Evolutionary conservation across 1,140 invertebrate genomes (phyloP), one percentile per base, ranked within the genome.

Genomic region (Bombus affinis): DNA sequence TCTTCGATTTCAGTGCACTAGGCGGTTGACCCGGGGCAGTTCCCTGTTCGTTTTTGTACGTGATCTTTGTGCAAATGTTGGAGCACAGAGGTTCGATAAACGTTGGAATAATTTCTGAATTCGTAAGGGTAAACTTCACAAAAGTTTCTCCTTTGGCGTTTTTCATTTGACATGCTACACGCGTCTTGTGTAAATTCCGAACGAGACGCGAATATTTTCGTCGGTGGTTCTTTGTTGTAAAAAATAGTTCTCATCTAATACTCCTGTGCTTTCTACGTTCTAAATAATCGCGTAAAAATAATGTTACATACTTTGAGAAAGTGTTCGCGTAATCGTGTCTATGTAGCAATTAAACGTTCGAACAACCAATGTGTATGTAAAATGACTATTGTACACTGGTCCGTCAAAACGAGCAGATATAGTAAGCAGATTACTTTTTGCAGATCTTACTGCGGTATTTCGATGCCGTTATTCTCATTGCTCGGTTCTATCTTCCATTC

Each of bases 21-120:
- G 42, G 32, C 42, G 73, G 73, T 53, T 66, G 73, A 77, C 62
- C 62, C 12, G 57, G 75, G 77, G 25, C 77, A 77, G 73, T 81
- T 82, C 44, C 28, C 32, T 25, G 42, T 83, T 42, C 75, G 73
- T 75, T 68, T 83, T 79, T 88, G 10, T 68, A 74, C 66, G 74
- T 70, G 75, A 86, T 77, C 32, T 73, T 77, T 71, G 72, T 75
- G 71, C 44, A 57, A 80, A 87, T 39, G 72, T 62, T 39, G 57
- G 32, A 37, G 32, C 44, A 32, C 62, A 42, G 13, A 10, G 44
- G 53, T 80, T 76, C 57, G 66, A 13, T 53, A 68, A 57, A 88
- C 42, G 75, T 22, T 44, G 71, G 62, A 76, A 82, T 82, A 76
- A 78, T 82, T 86, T 68, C 65, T 18, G 78, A 83, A 86, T 74